Evolutionary conservation across 2,888 invertebrate species (phyloP), one percentile per base, ranked within the genome.

Genomic region (Nomada hirtipes): DNA sequence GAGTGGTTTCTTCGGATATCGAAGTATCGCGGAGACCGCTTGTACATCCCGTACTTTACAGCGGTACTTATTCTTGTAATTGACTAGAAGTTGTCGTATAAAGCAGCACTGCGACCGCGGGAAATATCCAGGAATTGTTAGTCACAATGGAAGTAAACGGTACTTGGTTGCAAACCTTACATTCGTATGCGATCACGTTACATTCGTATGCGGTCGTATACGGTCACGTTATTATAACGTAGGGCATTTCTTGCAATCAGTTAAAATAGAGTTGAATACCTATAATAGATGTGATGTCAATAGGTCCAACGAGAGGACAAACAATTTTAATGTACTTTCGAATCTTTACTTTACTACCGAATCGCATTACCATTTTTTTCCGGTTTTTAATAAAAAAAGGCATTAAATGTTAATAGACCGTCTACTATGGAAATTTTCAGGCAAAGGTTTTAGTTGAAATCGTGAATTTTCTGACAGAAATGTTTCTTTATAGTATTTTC

Each of bases 1-100:
- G 76, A 81, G 82, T 57, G 76, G 64, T 76, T 76, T 55, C 76
- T 69, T 60, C 69, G 57, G 57, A 57, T 42, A 76, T 83, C 72
- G 71, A 71, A 63, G 44, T 63, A 57, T 57, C 61, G n/a, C 52
- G 15, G 13, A 2, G 23, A 15, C n/a, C 42, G 23, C 44, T 47
- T 55, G 50, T 53, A 26, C 26, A 15, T 42, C 61, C 61, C 61
- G 53, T 55, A 36, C 55, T 61, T 64, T 63, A 53, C 42, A 59
- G 53, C 47, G 26, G 18, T 23, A 65, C 52, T 68, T 52, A 72
- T 1, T 53, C 42, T 50, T 26, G 18, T 52, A 74, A 74, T 60
- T 74, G 60, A 67, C 65, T 15, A 13, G 60, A 15, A 52, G 47
- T 50, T 13, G 64, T 50, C 42, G 64, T 23, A 42, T 11, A 47